phyloP scores from a whole-genome alignment of 1,140 invertebrate species.

The Macrosteles quadrilineatus region DNA sequence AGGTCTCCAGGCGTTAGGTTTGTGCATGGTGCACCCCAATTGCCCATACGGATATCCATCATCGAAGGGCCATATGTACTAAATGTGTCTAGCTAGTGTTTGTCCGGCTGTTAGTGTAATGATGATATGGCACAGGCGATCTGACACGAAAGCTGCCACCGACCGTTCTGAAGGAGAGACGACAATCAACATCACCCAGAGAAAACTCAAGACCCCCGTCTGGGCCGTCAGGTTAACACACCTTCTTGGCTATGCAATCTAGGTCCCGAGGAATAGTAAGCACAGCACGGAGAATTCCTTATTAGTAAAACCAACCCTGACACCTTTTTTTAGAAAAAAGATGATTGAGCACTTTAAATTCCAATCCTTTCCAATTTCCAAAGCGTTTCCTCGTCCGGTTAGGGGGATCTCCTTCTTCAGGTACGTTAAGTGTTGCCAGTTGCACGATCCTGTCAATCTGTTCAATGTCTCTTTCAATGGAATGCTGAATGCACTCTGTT shows the following conservation, averaged over 20 bases:
- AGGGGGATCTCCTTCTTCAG: not conserved
- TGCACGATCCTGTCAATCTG: constrained; percentile 7
- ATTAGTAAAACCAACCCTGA: constrained; percentile 10
- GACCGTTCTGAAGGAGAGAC: constrained; percentile 14
- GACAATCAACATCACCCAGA: constrained; percentile 20
- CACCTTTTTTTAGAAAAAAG: not conserved
- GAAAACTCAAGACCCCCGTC: constrained; percentile 39
- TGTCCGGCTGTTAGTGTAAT: constrained; percentile 2
- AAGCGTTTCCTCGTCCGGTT: not conserved
- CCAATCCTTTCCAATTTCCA: not conserved
- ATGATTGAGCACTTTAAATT: not conserved
- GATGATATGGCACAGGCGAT: constrained; percentile 6
- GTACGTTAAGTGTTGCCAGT: constrained; percentile 9
- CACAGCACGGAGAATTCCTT: constrained; percentile 28
- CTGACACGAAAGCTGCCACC: constrained; percentile 1
- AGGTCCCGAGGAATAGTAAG: constrained; percentile 31
- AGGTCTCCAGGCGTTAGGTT: too few relatives aligned
- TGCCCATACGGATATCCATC: not conserved
- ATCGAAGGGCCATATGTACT: too few relatives aligned
- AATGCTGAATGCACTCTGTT: constrained; percentile 1
- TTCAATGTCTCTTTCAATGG: constrained; percentile 21
- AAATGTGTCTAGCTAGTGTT: not conserved
- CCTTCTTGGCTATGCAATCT: constrained; percentile 33
- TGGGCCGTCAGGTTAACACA: constrained; percentile 42
- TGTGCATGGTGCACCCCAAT: too few relatives aligned